These are phyloP conservation scores for Taxidea taxus DNA, from an alignment of 2,113 vertebrate species.

Conservation along the genomic window DNA sequence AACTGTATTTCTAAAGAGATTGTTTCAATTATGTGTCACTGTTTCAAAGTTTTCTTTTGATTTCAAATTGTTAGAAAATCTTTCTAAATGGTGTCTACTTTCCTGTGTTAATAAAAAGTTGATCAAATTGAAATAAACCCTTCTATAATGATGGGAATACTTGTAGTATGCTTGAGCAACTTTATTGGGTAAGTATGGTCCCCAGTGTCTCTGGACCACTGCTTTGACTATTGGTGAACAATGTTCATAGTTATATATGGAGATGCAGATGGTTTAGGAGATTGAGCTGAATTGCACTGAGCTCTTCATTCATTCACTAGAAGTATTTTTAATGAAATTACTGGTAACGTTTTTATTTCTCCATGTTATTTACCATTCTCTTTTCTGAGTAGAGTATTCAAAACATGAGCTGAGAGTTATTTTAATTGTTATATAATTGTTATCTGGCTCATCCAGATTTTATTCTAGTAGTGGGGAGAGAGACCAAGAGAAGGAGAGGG, in stretches of 20 bases:
- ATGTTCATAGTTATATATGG: not conserved
- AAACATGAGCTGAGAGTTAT: not conserved
- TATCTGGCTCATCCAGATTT: not conserved
- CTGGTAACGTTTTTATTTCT: not conserved
- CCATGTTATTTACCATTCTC: not conserved
- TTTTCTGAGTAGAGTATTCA: not conserved
- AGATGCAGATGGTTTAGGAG: not conserved
- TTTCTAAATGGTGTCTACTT: not conserved
- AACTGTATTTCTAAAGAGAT: not conserved
- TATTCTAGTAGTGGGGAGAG: not conserved
- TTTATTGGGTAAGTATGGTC: not conserved
- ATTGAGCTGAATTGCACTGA: not conserved
- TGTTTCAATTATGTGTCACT: not conserved
- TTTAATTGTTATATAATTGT: conserved; percentile 11
- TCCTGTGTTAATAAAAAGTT: not conserved
- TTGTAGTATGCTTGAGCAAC: not conserved
- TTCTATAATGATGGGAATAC: not conserved
- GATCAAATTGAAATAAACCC: not conserved
- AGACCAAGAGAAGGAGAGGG: not conserved
- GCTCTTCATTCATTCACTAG: not conserved
- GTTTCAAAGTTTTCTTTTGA: not conserved
- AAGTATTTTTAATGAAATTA: not conserved
- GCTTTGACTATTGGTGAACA: not conserved
- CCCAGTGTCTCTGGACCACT: not conserved
- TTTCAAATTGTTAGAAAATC: conserved; percentile 20